Evolutionary conservation across 1,140 invertebrate genomes (phyloP), one percentile per base, ranked within the genome.

Genomic region (Mycetomoellerius zeteki): DNA sequence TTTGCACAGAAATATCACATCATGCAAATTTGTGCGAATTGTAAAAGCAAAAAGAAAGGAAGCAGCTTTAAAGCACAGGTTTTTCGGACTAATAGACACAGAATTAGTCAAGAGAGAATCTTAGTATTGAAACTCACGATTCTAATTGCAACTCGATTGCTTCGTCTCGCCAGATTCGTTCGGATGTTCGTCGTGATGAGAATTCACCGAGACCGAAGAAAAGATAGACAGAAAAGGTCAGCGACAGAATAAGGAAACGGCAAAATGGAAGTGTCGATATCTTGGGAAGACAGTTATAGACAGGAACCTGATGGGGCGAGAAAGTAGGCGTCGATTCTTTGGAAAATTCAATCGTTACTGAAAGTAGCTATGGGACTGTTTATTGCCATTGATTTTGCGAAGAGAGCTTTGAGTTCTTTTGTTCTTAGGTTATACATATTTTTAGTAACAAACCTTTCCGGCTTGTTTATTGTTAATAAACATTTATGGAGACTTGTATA

Each of bases 111-210:
- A 47, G 19, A 5, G n/a, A 21, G 5, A 73, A 5, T 33, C 19
- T 1, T 16, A 21, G 19, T 58, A 27, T 58, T 58, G 60, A 50
- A 75, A 33, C 33, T 60, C 69, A 37, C 5, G 21, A 16, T 60
- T 84, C 24, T 84, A 84, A 84, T 84, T 84, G 54, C 3, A 47
- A 60, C 54, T 75, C 58, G 27, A 84, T 60, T 60, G 27, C 54
- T 50, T 73, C 43, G 54, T 43, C 30, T n/a, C 54, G 19, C 19
- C 14, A 2, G 43, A 73, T 84, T 73, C 19, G 52, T 37, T 21
- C 24, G 24, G 8, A 27, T 27, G 37, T n/a, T 60, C 21, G 27
- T 14, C 16, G 24, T 10, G 75, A n/a, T 12, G 50, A 24, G 19
- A 69, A 64, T 21, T 81, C 50, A 54, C 27, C 16, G 12, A 3